phyloP scores from a whole-genome alignment of 1,140 invertebrate species.

The Probaryconus sp. region DNA sequence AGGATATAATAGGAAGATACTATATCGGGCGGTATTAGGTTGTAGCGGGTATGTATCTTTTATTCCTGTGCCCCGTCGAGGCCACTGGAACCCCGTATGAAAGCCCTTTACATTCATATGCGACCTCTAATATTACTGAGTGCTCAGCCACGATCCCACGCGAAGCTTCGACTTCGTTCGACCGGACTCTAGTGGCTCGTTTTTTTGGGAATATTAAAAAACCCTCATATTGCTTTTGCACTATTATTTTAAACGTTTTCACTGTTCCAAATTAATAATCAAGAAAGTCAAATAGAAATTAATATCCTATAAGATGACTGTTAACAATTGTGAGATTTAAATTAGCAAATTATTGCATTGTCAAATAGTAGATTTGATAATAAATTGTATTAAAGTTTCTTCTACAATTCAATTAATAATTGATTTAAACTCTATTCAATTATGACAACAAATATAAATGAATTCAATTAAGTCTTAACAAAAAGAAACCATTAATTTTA shows the following conservation, averaged over 20 bases:
- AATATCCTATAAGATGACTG: no score
- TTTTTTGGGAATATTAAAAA: constrained; percentile 66
- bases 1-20: constrained; percentile 56
- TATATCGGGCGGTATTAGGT: constrained; percentile 54
- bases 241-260: constrained; percentile 18
- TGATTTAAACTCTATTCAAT: no score
- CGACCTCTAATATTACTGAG: constrained; percentile 71
- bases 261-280: background rate
- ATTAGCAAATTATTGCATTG: no score
- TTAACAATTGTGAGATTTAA: no score
- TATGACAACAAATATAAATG: no score
- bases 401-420: no score
- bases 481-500: no score
- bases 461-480: no score
- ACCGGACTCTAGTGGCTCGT: constrained; percentile 54
- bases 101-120: constrained; percentile 67
- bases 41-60: constrained; percentile 51
- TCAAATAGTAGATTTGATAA: no score
- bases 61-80: constrained; percentile 33
- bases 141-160: constrained; percentile 55
- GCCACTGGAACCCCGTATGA: constrained; percentile 53
- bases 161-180: constrained; percentile 32
- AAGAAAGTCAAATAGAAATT: no score
- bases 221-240: constrained; percentile 82
- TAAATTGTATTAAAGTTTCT: no score